These are phyloP conservation scores for Pangasius mekongensis DNA, from an alignment of 2,797 vertebrate species.

Conservation along the genomic window DNA sequence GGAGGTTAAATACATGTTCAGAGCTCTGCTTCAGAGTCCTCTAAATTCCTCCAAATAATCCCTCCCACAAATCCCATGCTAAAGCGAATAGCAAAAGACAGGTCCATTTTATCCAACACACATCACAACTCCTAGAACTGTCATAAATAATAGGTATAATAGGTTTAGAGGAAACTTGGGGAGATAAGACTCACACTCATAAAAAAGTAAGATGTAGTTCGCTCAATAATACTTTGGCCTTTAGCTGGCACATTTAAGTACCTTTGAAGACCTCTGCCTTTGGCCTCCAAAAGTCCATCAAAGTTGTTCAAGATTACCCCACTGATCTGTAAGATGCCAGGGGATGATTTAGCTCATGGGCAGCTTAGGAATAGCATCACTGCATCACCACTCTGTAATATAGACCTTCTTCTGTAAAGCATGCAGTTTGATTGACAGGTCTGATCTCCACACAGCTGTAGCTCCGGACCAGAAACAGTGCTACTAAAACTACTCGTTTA, in stretches of 20 bases:
- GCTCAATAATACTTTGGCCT: not conserved
- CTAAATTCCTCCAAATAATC: not conserved
- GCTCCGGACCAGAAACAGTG: not conserved
- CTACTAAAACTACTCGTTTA: not conserved
- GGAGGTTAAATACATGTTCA: not conserved
- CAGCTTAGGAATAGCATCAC: not conserved
- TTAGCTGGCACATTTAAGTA: not conserved
- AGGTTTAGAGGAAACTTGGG: not conserved
- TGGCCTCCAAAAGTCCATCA: not conserved
- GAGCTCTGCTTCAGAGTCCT: not conserved
- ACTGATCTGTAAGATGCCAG: not conserved
- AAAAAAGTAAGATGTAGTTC: not conserved
- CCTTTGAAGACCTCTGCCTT: not conserved
- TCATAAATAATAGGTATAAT: not conserved
- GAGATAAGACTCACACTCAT: not conserved
- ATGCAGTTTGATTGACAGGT: not conserved
- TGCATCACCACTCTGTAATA: not conserved
- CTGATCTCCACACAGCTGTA: not conserved
- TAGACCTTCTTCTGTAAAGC: not conserved
- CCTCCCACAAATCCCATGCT: not conserved
- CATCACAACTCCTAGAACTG: not conserved
- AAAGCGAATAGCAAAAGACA: not conserved
- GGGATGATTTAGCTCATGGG: not conserved
- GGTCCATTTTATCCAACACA: conserved; percentile 5
- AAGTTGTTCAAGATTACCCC: not conserved